Evolutionary conservation across 1,140 invertebrate genomes (phyloP).

Genomic region (Brachionus plicatilis): DNA sequence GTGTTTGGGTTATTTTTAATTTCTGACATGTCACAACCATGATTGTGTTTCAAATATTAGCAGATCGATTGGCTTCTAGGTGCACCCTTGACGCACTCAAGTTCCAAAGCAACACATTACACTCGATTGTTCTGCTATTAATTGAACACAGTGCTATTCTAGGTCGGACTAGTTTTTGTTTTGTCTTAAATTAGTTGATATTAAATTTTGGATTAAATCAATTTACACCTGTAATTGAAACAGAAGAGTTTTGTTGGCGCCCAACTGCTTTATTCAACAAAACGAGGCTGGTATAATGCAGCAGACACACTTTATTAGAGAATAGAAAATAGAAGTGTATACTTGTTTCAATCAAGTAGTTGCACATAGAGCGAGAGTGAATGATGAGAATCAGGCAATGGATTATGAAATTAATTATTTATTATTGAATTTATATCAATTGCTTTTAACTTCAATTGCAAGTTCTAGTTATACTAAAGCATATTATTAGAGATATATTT

Average conservation of each 20-base stretch:
- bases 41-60: too few relatives aligned
- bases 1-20: too few relatives aligned
- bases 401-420: constrained; percentile 23
- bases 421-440: neutral
- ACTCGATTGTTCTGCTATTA: too few relatives aligned
- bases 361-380: neutral
- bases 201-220: neutral
- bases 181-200: neutral
- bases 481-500: neutral
- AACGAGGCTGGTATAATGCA: neutral
- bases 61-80: too few relatives aligned
- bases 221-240: constrained; percentile 28
- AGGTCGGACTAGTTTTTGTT: neutral
- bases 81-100: too few relatives aligned
- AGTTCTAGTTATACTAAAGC: neutral
- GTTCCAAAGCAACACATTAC: too few relatives aligned
- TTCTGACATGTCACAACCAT: too few relatives aligned
- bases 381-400: neutral
- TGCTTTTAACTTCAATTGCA: neutral
- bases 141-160: neutral
- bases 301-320: neutral
- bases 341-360: constrained; percentile 13
- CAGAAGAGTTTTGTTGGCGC: neutral
- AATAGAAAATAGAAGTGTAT: neutral
- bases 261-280: neutral